Evolutionary conservation across 37 sponge, comb jelly and placozoan species (phyloP).

Genomic region (Beroe ovata): DNA sequence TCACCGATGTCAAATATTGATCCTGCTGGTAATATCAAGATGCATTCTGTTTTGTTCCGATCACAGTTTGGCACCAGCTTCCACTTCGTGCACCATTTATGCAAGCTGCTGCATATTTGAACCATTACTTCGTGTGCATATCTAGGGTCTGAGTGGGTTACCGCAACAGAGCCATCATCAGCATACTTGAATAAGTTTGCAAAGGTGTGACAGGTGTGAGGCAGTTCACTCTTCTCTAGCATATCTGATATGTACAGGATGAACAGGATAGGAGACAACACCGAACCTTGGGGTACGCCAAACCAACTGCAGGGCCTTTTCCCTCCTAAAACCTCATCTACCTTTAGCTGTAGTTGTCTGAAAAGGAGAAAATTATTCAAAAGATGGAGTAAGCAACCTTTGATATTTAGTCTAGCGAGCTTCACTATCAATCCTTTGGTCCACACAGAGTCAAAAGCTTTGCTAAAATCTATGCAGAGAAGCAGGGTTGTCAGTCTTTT

Average conservation of each 20-base stretch:
- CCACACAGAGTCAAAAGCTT: background rate
- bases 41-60: background rate
- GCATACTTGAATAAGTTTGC: constrained; percentile 17
- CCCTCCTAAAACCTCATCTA: background rate
- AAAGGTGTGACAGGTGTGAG: background rate
- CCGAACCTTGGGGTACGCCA: background rate
- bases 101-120: background rate
- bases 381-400: background rate
- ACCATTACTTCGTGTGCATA: background rate
- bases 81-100: background rate
- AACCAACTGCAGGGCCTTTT: background rate
- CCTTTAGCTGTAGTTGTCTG: background rate
- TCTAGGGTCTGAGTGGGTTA: background rate
- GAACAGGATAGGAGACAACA: background rate
- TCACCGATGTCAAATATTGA: too few relatives aligned
- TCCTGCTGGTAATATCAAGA: background rate
- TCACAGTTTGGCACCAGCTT: background rate
- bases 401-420: background rate
- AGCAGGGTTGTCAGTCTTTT: background rate
- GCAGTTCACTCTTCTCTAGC: background rate
- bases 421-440: background rate
- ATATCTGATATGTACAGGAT: constrained; percentile 1
- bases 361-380: background rate
- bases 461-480: background rate
- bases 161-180: background rate